Conservation (phyloP, 2,888 invertebrate species). For the Hemistola chrysoprasaria region DNA sequence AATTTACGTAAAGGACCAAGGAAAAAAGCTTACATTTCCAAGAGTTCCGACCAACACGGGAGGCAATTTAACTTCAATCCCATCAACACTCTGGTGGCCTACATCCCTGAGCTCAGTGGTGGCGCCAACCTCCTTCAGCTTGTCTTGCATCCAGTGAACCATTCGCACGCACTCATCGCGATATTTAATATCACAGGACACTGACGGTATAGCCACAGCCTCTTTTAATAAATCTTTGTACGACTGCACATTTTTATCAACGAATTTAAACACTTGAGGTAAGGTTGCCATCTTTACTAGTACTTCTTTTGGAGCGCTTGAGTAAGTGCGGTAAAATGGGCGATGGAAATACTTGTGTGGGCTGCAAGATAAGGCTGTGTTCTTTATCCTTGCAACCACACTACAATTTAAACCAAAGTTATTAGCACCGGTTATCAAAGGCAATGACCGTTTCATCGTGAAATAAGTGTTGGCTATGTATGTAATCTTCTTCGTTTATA, state of each 20-base stretch:
- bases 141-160: constrained; percentile 91
- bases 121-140: constrained; percentile 87
- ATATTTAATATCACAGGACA: constrained; percentile 94
- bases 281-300: constrained; percentile 62
- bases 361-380: constrained; percentile 31
- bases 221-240: constrained; percentile 91
- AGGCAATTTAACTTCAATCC: constrained; percentile 88
- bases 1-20: too few relatives aligned
- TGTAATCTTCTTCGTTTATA: not conserved
- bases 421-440: constrained; percentile 32
- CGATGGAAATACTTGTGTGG: constrained; percentile 33
- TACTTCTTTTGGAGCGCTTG: constrained; percentile 41
- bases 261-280: constrained; percentile 83
- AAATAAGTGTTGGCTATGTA: constrained; percentile 10
- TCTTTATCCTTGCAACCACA: constrained; percentile 38
- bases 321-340: constrained; percentile 38
- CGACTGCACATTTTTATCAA: constrained; percentile 88
- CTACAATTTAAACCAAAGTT: constrained; percentile 31
- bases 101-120: constrained; percentile 87
- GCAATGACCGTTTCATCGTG: constrained; percentile 31
- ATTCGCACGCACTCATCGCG: constrained; percentile 91
- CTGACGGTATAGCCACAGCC: constrained; percentile 96
- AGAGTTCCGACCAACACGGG: constrained; percentile 91
- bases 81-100: constrained; percentile 89
- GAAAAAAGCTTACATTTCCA: constrained; percentile 86